Evolutionary conservation across 2,888 invertebrate genomes (phyloP).

Genomic region (Drosophila melanosoma): DNA sequence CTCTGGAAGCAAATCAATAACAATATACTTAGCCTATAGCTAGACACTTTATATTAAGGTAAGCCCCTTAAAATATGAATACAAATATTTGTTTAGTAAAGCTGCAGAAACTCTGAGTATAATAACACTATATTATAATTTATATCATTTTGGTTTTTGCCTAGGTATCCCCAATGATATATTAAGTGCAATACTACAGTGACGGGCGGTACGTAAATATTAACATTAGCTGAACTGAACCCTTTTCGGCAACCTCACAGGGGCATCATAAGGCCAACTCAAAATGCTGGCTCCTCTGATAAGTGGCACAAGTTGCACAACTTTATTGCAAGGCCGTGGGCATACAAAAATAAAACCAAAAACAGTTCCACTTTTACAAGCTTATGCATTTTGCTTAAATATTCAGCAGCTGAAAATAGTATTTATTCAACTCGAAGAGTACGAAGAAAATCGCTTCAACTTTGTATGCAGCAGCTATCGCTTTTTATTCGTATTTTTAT

Average conservation of each 20-base stretch:
- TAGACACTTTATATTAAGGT: background rate
- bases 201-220: slow-evolving; percentile 60
- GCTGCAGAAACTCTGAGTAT: background rate
- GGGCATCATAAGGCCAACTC: slow-evolving; percentile 54
- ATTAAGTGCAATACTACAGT: slow-evolving; percentile 74
- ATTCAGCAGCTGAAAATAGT: slow-evolving; percentile 41
- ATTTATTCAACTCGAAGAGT: background rate
- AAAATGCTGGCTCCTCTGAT: slow-evolving; percentile 58
- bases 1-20: background rate
- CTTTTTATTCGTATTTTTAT: background rate
- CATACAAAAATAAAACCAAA: slow-evolving; percentile 19
- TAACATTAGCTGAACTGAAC: slow-evolving; percentile 45
- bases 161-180: slow-evolving; percentile 59
- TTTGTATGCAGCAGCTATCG: background rate
- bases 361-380: slow-evolving; percentile 28
- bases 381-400: slow-evolving; percentile 52
- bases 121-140: background rate
- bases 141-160: background rate
- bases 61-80: background rate
- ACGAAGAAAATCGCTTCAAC: background rate
- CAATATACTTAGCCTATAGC: background rate
- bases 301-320: slow-evolving; percentile 48
- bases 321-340: slow-evolving; percentile 47
- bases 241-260: slow-evolving; percentile 42
- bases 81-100: background rate